phyloP scores from a whole-genome alignment of 2,797 vertebrate genomes.

The Sparidentex hasta region DNA sequence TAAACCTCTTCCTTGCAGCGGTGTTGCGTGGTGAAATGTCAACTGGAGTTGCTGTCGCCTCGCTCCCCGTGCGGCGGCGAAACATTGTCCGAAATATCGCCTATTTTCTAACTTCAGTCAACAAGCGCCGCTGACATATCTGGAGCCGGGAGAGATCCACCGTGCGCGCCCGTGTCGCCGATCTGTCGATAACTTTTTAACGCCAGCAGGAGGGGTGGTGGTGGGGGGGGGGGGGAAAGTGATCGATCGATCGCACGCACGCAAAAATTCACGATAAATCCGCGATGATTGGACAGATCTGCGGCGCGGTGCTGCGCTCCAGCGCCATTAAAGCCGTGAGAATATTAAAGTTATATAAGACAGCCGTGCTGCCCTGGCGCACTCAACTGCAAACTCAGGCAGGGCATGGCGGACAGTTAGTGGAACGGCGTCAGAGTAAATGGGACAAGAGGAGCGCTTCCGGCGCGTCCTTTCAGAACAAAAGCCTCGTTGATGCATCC shows the following conservation, averaged over 20 bases:
- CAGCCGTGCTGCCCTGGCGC: slow-evolving; percentile 61
- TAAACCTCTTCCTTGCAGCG: slow-evolving; percentile 18
- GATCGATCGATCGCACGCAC: slow-evolving; percentile 8
- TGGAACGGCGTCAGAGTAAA: background rate
- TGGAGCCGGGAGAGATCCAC: slow-evolving; percentile 40
- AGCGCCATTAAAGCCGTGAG: slow-evolving; percentile 60
- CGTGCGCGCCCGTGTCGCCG: slow-evolving; percentile 45
- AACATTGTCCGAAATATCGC: slow-evolving; percentile 45
- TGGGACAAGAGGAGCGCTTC: fast-evolving
- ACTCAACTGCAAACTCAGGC: slow-evolving; percentile 72
- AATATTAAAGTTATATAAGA: slow-evolving; percentile 80
- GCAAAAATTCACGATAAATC: slow-evolving; percentile 33
- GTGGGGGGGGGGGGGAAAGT: background rate
- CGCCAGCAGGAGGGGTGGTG: slow-evolving; percentile 19
- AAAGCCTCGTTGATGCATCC: fast-evolving
- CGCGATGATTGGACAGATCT: slow-evolving; percentile 22
- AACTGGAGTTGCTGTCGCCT: slow-evolving; percentile 7
- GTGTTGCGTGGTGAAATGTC: slow-evolving; percentile 46
- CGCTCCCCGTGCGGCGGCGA: slow-evolving; percentile 18
- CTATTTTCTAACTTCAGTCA: slow-evolving; percentile 52
- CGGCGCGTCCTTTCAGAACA: slow-evolving; percentile 26
- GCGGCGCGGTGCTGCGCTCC: slow-evolving; percentile 1
- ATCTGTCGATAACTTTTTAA: slow-evolving; percentile 76
- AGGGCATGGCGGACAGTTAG: slow-evolving; percentile 73
- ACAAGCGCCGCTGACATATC: slow-evolving; percentile 53